Percentiles rank a stretch among this genome's conserved stretches.
Conservation (phyloP, 2,113 vertebrate genomes). For the Actinemys pallida region DNA sequence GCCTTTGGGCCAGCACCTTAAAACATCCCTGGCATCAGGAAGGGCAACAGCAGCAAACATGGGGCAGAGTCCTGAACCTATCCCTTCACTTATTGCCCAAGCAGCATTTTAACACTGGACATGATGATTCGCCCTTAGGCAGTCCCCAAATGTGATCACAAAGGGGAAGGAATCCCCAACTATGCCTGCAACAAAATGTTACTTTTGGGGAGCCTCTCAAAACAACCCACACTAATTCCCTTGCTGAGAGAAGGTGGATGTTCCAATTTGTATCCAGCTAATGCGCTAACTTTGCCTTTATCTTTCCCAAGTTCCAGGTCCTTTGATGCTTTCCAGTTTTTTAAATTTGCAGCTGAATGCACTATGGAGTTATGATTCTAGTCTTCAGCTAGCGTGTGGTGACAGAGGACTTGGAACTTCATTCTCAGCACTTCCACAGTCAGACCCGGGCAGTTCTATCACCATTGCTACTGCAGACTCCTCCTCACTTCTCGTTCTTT, state of each 20-base stretch:
- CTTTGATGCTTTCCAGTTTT: not conserved
- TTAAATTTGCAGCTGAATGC: not conserved
- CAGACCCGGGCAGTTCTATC: no score
- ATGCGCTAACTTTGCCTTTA: not conserved
- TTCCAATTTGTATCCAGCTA: not conserved
- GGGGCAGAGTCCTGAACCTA: not conserved
- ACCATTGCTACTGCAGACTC: not conserved
- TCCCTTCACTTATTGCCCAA: not conserved
- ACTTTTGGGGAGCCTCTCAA: not conserved
- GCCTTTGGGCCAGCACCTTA: not conserved
- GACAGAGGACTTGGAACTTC: not conserved
- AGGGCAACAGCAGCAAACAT: not conserved
- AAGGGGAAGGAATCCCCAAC: fast-evolving
- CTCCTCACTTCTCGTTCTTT: not conserved
- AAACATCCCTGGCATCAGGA: not conserved
- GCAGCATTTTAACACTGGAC: not conserved
- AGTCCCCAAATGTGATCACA: not conserved
- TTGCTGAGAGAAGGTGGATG: not conserved
- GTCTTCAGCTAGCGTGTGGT: not conserved
- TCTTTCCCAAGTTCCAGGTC: not conserved
- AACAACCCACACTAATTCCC: not conserved
- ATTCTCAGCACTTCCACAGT: not conserved
- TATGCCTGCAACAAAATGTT: not conserved
- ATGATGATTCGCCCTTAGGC: not conserved
- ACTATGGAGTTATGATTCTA: not conserved